Evolutionary conservation across 1,140 invertebrate genomes (phyloP), one percentile per base, ranked within the genome.

Genomic region (Leptinotarsa lineolata): DNA sequence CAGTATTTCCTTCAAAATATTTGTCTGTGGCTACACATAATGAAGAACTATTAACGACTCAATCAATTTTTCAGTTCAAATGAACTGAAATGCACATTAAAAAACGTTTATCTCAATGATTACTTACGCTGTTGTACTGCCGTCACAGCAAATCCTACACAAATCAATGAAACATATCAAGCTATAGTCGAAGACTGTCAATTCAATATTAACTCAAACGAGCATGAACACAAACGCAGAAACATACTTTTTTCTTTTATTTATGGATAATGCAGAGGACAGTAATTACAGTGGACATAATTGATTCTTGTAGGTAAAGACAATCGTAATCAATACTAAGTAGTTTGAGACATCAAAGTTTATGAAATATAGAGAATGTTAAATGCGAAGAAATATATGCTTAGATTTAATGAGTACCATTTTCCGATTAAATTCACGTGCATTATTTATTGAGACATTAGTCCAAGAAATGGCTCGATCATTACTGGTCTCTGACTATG

Each of bases 321-420:
- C 63, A 39, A 16, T 16, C 22, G 63, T 16, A 65, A 65, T 65
- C 63, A 24, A 65, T 65, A 65, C 22, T 16, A 24, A 39, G 63
- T 39, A 65, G 63, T 65, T 65, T 65, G 63, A 65, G 22, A 22
- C 63, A 65, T 65, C 63, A 65, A 65, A 65, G 63, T 65, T 65
- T 39, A 65, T 65, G 63, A 65, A 65, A 65, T 65, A 24, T 16
- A 39, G 63, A 65, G 22, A 18, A 54, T 54, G 48, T 54, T 54
- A 54, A 54, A 54, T 54, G 48, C 48, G 48, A 65, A 39, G 18
- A 76, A 76, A 76, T 76, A 54, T 76, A 78, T 73, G 75, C 73
- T 71, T 77, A 77, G 77, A 78, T 78, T 78, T 77, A 78, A 78
- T 77, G 75, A 78, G 75, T 76, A 75, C 73, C 73, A 78, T 78